Evolutionary conservation across 2,797 vertebrate genomes (phyloP).

Genomic region (Sebastes nivosus): DNA sequence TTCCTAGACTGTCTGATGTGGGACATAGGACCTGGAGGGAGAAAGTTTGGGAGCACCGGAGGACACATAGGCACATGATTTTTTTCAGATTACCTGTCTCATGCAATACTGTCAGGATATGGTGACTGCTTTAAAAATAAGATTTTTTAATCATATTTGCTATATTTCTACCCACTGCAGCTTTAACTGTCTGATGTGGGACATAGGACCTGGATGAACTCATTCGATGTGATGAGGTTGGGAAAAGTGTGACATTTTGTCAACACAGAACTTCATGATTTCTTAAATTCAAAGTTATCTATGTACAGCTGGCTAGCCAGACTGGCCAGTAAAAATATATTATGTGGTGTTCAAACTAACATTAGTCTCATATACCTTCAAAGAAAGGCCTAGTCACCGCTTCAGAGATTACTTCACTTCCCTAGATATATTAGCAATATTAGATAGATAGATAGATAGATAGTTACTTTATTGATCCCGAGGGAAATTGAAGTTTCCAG

Average conservation of each 20-base stretch:
- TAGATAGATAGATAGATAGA: too few species aligned
- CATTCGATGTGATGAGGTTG: too few species aligned
- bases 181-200: background rate
- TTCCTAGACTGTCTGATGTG: background rate
- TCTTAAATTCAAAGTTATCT: background rate
- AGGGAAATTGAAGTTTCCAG: too few species aligned
- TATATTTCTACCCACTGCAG: too few species aligned
- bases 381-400: background rate
- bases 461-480: too few species aligned
- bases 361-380: background rate
- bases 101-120: too few species aligned
- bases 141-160: too few species aligned
- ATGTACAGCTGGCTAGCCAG: background rate
- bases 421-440: background rate
- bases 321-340: accelerated
- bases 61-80: too few species aligned
- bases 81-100: too few species aligned
- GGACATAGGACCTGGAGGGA: background rate
- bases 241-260: background rate
- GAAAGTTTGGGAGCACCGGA: too few species aligned
- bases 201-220: background rate
- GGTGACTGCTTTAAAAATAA: too few species aligned
- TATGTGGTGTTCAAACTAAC: background rate
- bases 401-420: background rate
- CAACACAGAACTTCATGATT: background rate